These are phyloP conservation scores for Habroteleia sp. DNA, from an alignment of 2,888 invertebrate genomes.

Conservation along the genomic window DNA sequence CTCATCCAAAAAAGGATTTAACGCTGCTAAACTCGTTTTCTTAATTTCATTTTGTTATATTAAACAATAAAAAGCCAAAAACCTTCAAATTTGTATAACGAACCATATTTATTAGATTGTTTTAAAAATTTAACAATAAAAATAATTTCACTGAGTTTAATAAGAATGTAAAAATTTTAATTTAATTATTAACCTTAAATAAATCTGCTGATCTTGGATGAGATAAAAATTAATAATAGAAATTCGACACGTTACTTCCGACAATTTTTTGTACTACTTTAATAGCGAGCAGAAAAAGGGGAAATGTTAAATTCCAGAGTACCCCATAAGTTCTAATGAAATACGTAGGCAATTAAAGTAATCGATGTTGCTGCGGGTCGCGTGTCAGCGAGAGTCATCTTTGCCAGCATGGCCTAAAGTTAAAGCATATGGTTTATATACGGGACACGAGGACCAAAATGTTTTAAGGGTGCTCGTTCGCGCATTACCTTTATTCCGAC, in stretches of 20 bases:
- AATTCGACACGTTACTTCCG: constrained; percentile 4
- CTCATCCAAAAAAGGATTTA: no score
- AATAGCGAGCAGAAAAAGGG: constrained; percentile 1
- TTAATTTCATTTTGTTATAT: no score
- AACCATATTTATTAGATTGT: no score
- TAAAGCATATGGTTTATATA: constrained; percentile 74
- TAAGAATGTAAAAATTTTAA: no score
- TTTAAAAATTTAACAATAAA: no score
- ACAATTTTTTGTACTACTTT: constrained; percentile 2
- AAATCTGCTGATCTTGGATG: no score
- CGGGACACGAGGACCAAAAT: constrained; percentile 68
- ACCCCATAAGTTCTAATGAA: constrained; percentile 62
- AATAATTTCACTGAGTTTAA: no score
- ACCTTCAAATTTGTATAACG: no score
- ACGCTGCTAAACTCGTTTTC: no score
- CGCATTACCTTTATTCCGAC: constrained; percentile 36
- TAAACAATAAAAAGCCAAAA: no score
- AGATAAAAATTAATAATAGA: not conserved
- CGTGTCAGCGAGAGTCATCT: constrained; percentile 75
- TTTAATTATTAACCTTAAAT: no score
- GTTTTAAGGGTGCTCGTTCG: constrained; percentile 60
- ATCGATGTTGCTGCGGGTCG: constrained; percentile 74
- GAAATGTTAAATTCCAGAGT: constrained; percentile 31
- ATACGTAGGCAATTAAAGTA: constrained; percentile 67
- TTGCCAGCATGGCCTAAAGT: constrained; percentile 70